Conservation (phyloP, 1,140 invertebrate genomes). For the Sarcophaga bullata region DNA sequence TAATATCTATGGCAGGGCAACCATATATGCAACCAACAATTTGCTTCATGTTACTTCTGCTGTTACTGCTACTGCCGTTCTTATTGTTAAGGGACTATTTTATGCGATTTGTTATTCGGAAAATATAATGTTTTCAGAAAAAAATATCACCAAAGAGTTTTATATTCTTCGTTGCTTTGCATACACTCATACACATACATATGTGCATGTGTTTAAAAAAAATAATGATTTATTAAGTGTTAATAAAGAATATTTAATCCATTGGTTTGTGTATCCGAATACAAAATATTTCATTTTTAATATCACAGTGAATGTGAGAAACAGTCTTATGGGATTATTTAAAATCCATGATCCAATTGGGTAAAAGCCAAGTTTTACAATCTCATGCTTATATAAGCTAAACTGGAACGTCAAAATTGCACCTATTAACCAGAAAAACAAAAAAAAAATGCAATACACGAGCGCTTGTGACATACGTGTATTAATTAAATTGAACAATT, state of each 20-base stretch:
- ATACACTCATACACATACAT: slow-evolving; percentile 12
- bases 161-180: not conserved
- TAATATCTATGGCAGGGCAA: not conserved
- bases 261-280: slow-evolving; percentile 55
- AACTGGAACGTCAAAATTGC: no score
- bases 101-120: slow-evolving; percentile 35
- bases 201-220: not conserved
- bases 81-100: slow-evolving; percentile 23
- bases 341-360: no score
- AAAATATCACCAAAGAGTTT: slow-evolving; percentile 28
- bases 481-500: no score
- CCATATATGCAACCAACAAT: not conserved
- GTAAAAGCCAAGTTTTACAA: no score
- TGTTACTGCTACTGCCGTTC: not conserved
- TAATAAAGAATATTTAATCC: slow-evolving; percentile 66
- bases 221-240: slow-evolving; percentile 65
- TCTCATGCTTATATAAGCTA: no score
- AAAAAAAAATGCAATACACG: no score
- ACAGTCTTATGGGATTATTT: no score
- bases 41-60: not conserved
- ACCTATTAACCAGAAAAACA: no score
- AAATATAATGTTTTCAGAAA: slow-evolving; percentile 20
- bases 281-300: slow-evolving; percentile 48
- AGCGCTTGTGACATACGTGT: no score
- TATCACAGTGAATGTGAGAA: not conserved